Percentiles rank a stretch among this genome's conserved stretches.
Evolutionary conservation across 2,888 invertebrate species (phyloP).

Genomic region (Rhabditoides inermis): DNA sequence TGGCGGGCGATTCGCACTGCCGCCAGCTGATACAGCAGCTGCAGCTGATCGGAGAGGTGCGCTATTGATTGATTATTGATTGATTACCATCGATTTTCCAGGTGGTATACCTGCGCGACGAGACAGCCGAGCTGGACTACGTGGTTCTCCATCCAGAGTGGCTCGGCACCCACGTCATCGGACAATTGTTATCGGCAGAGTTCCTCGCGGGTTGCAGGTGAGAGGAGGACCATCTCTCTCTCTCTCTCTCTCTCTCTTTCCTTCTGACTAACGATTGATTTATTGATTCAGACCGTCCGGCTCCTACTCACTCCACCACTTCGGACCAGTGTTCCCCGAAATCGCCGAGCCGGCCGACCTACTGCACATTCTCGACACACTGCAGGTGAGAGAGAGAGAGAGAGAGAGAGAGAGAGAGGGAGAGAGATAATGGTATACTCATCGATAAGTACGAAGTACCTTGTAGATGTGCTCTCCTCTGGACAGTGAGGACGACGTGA

Average conservation of each 20-base stretch:
- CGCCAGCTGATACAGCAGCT: constrained; percentile 63
- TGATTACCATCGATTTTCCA: constrained; percentile 39
- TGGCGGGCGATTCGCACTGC: constrained; percentile 64
- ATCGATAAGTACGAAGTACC: not conserved
- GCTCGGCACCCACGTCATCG: constrained; percentile 65
- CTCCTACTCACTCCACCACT: constrained; percentile 67
- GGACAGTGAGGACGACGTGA: constrained; percentile 50
- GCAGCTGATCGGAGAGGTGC: constrained; percentile 64
- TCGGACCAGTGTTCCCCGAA: constrained; percentile 67
- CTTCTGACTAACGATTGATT: constrained; percentile 54
- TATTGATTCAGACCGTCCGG: constrained; percentile 62
- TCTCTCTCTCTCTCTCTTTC: not conserved
- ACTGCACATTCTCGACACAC: constrained; percentile 64
- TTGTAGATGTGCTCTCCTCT: constrained; percentile 37
- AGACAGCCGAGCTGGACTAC: constrained; percentile 59
- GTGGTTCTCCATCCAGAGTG: constrained; percentile 65
- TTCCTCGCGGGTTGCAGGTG: constrained; percentile 56
- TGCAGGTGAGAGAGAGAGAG: constrained; percentile 69
- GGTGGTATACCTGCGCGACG: constrained; percentile 62
- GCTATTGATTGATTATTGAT: not conserved
- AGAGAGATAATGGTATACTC: no score
- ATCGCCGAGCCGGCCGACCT: constrained; percentile 64
- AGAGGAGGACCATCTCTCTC: no score
- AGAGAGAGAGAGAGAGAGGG: no score
- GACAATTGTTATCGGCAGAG: constrained; percentile 61